Evolutionary conservation across 2,113 vertebrate species (phyloP), one percentile per base, ranked within the genome.

Genomic region (Aphyosemion australe): DNA sequence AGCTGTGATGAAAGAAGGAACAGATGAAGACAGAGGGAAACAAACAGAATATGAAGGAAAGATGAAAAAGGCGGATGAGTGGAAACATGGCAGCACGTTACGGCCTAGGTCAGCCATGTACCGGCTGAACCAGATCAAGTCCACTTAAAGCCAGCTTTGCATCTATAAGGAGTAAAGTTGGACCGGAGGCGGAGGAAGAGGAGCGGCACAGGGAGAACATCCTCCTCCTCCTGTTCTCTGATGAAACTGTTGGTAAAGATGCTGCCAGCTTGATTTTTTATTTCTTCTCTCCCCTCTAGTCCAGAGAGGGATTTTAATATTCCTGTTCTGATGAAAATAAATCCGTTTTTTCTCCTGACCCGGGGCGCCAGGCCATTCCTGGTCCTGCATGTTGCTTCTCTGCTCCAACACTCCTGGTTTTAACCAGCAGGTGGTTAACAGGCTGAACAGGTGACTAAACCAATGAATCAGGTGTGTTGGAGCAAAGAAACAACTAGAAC

Each of bases 181-280:
- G 83, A 72, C 19, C 9, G 14, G 31, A 48, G 14, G 46, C 34
- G 60, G 51, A 79, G 67, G 60, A 66, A 64, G 62, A 51, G 15
- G 49, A 19, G 1, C 54, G 54, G 18, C 13, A 1, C 32, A 12
- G 20, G 12, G 16, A 39, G 12, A 62, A 32, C 21, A 68, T 47
- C 57, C 69, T 46, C 58, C 26, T 79, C 53, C 76, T n/a, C 47
- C 45, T 8, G 12, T 21, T 39, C 59, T 46, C 76, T 82, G 73
- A 85, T 78, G 78, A 86, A 88, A 89, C 49, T 75, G 50, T 51
- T 67, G 84, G 85, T 71, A 84, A 87, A 87, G 72, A 61, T 21
- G 76, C 82, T 79, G 52, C 39, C 48, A 72, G 69, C 67, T 2
- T 43, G 15, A 51, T 57, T 60, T 68, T 52, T 53, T 67, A 46